Base-by-base conservation (phyloP, 2,113 vertebrate species). In the Stictonetta naevosa region DNA sequence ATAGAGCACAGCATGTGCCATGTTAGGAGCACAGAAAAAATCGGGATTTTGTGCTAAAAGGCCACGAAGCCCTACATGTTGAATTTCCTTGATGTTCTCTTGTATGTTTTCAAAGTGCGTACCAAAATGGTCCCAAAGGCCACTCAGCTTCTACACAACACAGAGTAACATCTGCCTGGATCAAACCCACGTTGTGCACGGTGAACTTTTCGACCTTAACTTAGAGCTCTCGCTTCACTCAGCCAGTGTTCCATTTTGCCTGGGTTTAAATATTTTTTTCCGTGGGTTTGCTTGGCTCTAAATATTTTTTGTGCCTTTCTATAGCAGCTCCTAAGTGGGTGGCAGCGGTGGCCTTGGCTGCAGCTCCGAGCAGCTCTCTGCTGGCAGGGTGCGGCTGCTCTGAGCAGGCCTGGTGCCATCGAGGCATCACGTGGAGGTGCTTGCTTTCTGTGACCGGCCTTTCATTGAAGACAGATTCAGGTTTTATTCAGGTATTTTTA, bases 321-420 rank as follows among this genome's bases (percentile, higher is more conserved):
- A 5, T 10, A 8, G 16, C 25, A 6, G 31, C 19, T 79, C 22
- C 36, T 1, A 5, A 7, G 23, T 1, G 23, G 33, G 28, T 4
- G 55, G 13, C 20, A 31, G 68, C 38, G 31, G 48, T 4, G n/a
- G 28, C 42, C 78, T 58, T 23, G 5, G 22, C 44, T 6, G 60
- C 31, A 77, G 10, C 31, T 73, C 0, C 0, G 38, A 18, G 21
- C 52, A 52, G 26, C 46, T 73, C 55, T 15, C 0, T 6, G 4
- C 62, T 2, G 0, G 13, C 46, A 85, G 20, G 46, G 36, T 38
- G 13, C 25, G 6, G 2, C 72, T 71, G 8, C 53, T 59, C 60
- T 19, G 22, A 0, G 8, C 46, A 12, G 3, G 23, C 28, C 83
- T 42, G 58, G 8, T 59, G 20, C 50, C 13, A 2, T 21, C 33